Evolutionary conservation across 2,113 vertebrate species (phyloP).

Genomic region (Platysternon megacephalum): DNA sequence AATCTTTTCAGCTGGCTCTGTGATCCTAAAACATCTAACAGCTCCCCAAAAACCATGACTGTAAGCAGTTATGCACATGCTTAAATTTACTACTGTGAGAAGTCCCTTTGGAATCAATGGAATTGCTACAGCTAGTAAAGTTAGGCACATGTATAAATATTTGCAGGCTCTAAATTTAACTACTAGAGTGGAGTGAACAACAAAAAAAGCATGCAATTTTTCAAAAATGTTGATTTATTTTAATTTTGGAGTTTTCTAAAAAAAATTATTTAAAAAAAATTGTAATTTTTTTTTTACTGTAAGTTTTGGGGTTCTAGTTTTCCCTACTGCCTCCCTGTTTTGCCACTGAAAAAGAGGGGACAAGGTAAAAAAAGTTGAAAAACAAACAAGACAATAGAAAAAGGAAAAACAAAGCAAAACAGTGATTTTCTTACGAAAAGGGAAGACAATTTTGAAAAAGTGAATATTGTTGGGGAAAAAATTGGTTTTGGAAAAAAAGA

Average conservation of each 20-base stretch:
- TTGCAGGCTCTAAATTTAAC: background rate
- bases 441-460: background rate
- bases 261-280: background rate
- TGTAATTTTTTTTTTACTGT: background rate
- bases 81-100: fast-evolving
- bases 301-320: background rate
- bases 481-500: background rate
- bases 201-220: background rate
- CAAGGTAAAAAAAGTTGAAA: fast-evolving
- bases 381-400: background rate
- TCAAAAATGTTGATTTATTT: fast-evolving
- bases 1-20: background rate
- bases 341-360: background rate
- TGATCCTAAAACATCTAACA: background rate
- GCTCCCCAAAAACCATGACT: background rate
- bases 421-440: background rate
- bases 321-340: background rate
- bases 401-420: background rate
- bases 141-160: fast-evolving
- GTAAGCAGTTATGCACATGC: background rate
- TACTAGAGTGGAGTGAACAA: background rate
- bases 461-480: background rate
- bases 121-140: background rate
- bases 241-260: background rate
- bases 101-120: background rate